Evolutionary conservation across 2,797 vertebrate species (phyloP), one percentile per base, ranked within the genome.

Genomic region (Poliocrania exsul): DNA sequence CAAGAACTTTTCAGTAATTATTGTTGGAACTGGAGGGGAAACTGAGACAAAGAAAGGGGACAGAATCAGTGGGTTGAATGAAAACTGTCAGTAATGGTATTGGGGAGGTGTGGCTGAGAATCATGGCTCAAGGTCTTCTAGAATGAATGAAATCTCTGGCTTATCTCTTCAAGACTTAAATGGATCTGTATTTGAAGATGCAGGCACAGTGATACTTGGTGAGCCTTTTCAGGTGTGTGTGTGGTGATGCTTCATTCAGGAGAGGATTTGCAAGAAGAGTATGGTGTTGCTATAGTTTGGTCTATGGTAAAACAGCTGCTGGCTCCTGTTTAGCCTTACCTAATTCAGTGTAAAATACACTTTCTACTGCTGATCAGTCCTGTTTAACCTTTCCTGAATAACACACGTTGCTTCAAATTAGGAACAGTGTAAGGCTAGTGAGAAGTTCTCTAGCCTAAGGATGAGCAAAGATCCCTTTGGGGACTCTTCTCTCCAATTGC

Each of bases 371-470:
- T 71, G 75, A 57, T 90, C 79, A 88, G 50, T 79, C 64, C 82
- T 47, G 9, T 74, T 92, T 94, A 94, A 91, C 90, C 84, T 94
- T 91, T 90, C 81, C 86, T 81, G 51, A 61, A 49, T 14, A 65
- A 80, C 75, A 79, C 61, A 58, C 0, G 0, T 47, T 81, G 47
- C 64, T 89, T 91, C 79, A 79, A 61, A 90, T 92, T 73, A 79
- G 54, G 47, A 87, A 3, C 56, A 40, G 46, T 64, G 28, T 81
- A 70, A 88, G 75, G 81, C 38, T 47, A 75, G 46, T 8, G 53
- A 69, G 86, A 81, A 86, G 61, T 46, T 92, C 86, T 92, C 60
- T 10, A 37, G 77, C 72, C 91, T 78, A 61, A 79, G 85, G 57
- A 93, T 57, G 78, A 92, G 79, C 72, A 71, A 60, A 82, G 66